phyloP scores from a whole-genome alignment of 2,797 vertebrate genomes.

The Melanotaenia nigrans region DNA sequence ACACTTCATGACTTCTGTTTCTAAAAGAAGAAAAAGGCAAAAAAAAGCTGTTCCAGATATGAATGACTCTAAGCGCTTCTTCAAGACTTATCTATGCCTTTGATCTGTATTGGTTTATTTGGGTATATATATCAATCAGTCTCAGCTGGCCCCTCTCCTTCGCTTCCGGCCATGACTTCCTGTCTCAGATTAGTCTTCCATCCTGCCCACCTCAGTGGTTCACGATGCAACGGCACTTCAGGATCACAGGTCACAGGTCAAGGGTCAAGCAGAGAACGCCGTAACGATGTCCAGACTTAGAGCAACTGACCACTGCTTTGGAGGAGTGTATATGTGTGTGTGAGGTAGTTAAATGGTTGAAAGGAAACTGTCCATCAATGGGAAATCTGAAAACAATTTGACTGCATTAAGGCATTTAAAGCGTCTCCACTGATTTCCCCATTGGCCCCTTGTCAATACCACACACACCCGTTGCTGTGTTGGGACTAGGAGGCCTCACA shows the following conservation, averaged over 20 bases:
- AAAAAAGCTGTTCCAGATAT: slow-evolving; percentile 32
- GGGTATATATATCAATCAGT: slow-evolving; percentile 73
- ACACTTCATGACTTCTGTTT: slow-evolving; percentile 71
- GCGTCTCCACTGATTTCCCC: slow-evolving; percentile 82
- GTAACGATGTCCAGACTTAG: slow-evolving; percentile 83
- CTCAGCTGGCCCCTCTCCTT: slow-evolving; percentile 49
- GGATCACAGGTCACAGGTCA: slow-evolving; percentile 82
- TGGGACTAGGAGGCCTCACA: slow-evolving; percentile 54
- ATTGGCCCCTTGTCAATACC: slow-evolving; percentile 70
- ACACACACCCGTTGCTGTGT: slow-evolving; percentile 56
- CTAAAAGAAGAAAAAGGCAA: slow-evolving; percentile 9
- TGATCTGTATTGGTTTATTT: slow-evolving; percentile 80
- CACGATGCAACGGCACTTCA: slow-evolving; percentile 81
- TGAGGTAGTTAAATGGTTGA: slow-evolving; percentile 77
- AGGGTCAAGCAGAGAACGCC: slow-evolving; percentile 75
- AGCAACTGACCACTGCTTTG: slow-evolving; percentile 58
- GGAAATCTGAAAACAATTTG: slow-evolving; percentile 88
- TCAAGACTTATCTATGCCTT: slow-evolving; percentile 67
- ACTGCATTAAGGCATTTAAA: slow-evolving; percentile 80
- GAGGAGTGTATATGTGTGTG: slow-evolving; percentile 56
- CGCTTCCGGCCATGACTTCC: slow-evolving; percentile 76
- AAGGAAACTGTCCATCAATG: slow-evolving; percentile 82
- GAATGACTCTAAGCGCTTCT: slow-evolving; percentile 37
- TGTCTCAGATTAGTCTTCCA: slow-evolving; percentile 77
- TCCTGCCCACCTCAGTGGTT: slow-evolving; percentile 78